phyloP scores from a whole-genome alignment of 2,888 invertebrate genomes.

The Embidobia sp. region DNA sequence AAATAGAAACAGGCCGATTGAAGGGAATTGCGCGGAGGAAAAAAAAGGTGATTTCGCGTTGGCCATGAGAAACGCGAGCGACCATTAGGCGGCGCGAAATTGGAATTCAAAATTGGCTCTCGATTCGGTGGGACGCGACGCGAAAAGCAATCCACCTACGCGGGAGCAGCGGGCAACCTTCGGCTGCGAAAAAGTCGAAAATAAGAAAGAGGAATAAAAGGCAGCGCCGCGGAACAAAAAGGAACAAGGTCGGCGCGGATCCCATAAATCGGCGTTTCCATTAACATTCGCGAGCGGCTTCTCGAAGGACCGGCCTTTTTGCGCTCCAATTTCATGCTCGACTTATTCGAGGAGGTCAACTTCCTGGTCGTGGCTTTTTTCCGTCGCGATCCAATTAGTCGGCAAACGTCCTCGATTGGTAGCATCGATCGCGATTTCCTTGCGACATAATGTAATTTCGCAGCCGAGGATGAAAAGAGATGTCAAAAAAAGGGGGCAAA shows the following conservation, averaged over 20 bases:
- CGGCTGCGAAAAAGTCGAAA: slow-evolving; percentile 16
- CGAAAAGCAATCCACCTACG: slow-evolving; percentile 17
- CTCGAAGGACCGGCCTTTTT: slow-evolving; percentile 54
- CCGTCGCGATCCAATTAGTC: slow-evolving; percentile 62
- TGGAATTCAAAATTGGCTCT: slow-evolving; percentile 6
- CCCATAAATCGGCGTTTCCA: slow-evolving; percentile 57
- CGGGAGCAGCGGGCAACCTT: slow-evolving; percentile 19
- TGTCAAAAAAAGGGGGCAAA: slow-evolving; percentile 7
- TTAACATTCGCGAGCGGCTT: slow-evolving; percentile 40
- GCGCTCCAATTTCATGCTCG: slow-evolving; percentile 67
- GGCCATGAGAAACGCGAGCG: too few relatives aligned
- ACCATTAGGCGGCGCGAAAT: background rate
- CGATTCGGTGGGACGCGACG: slow-evolving; percentile 8
- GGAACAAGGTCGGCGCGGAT: slow-evolving; percentile 40
- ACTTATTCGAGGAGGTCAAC: slow-evolving; percentile 60
- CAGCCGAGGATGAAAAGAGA: slow-evolving; percentile 39
- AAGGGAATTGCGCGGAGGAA: too few relatives aligned
- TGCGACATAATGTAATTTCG: slow-evolving; percentile 61
- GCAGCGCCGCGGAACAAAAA: slow-evolving; percentile 31
- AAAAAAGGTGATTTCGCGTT: too few relatives aligned
- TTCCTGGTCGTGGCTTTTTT: slow-evolving; percentile 54
- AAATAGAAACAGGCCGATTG: too few relatives aligned
- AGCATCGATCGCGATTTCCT: slow-evolving; percentile 64
- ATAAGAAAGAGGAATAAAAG: slow-evolving; percentile 38
- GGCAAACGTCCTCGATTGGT: slow-evolving; percentile 65